Base-by-base conservation (phyloP, 2,113 vertebrate genomes). In the Hiodon alosoides region DNA sequence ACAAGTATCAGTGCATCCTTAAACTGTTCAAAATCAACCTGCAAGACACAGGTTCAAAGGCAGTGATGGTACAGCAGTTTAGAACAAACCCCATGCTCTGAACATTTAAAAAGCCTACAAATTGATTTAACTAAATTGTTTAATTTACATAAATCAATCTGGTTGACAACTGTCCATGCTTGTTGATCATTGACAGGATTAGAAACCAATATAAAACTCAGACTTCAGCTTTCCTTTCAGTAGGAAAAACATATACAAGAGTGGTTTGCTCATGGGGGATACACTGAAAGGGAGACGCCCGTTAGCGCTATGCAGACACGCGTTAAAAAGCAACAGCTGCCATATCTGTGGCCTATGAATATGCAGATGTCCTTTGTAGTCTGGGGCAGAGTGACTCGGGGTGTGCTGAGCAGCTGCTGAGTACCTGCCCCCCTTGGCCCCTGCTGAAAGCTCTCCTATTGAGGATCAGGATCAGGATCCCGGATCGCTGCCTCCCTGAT, bases 21-120 rank as follows among this genome's bases (percentile, higher is more conserved):
- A 89, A 99, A 99, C 50, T 96, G 93, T 72, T 95, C 91, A 83
- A 98, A 99, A 82, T 95, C 89, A 50, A 99, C 94, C 97, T 99
- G 86, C 3, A 86, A 80, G 54, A 59, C 31, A 67, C 2, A 2
- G 31, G 31, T 31, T 31, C 31, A 31, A 31, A 66, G 59, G 16
- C 14, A n/a, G 59, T 11, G 62, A 31, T 8, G 2, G 7, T 46
- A 9, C 7, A 14, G 31, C 31, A 31, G 31, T 31, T 31, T 31
- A 31, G 31, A 31, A 31, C 31, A 31, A 31, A 31, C 31, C 31
- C 31, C 31, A 31, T 31, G 31, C 31, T 31, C 31, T 31, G 31
- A 31, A 31, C 2, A 31, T 31, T 31, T 31, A 31, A 31, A 31
- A 31, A 31, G 31, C 31, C 31, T 31, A 31, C 31, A 31, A 31